Conservation (phyloP, 2,797 vertebrate species). For the Orientallactaga sibirica region DNA sequence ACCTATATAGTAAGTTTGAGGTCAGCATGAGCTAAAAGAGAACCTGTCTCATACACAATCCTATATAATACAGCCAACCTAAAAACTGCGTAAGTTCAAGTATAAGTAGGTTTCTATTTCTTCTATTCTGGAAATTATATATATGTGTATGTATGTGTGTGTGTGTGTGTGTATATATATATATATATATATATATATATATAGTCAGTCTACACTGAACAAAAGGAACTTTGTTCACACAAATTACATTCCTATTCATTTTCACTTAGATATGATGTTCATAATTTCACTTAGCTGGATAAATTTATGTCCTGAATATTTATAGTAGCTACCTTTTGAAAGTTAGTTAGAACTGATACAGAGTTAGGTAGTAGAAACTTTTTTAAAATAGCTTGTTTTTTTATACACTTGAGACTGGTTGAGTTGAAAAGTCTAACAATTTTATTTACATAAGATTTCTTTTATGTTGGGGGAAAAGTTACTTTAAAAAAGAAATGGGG, state of each 20-base stretch:
- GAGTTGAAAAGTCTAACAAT: not conserved
- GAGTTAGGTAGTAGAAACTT: too few relatives aligned
- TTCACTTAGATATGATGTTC: not conserved
- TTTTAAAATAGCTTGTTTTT: too few relatives aligned
- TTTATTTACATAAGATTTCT: conserved; percentile 28
- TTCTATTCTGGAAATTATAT: not conserved
- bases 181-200: too few relatives aligned
- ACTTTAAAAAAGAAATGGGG: too few relatives aligned
- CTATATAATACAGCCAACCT: not conserved
- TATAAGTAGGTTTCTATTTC: conserved; percentile 2
- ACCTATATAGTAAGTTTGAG: too few relatives aligned
- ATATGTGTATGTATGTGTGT: too few relatives aligned
- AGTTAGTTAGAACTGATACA: conserved; percentile 50
- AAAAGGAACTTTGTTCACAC: conserved; percentile 13
- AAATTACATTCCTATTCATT: not conserved
- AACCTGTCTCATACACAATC: too few relatives aligned
- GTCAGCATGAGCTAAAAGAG: too few relatives aligned
- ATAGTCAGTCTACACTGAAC: too few relatives aligned
- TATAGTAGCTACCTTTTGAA: conserved; percentile 34
- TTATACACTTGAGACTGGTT: too few relatives aligned
- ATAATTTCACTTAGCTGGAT: not conserved
- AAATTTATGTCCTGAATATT: not conserved
- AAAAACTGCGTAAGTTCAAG: not conserved
- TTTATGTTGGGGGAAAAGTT: not conserved
- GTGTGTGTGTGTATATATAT: too few relatives aligned